Evolutionary conservation across 2,113 vertebrate species (phyloP), one percentile per base, ranked within the genome.

Genomic region (Rhinopomastus cyanomelas): DNA sequence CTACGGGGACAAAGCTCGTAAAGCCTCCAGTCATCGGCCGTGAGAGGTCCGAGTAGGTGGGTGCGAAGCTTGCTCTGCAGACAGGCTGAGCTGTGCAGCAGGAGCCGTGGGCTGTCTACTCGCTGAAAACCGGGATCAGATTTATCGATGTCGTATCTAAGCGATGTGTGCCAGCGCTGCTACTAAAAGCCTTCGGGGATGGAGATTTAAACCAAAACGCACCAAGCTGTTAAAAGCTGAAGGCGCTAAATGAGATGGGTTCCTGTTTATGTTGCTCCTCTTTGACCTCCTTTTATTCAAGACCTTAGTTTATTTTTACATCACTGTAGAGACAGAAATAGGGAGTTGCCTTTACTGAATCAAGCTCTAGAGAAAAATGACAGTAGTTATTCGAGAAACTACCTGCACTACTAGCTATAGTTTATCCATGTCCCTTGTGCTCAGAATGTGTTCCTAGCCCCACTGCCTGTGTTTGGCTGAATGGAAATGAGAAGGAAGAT

Each of bases 11-110:
- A 9, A 13, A 30, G 52, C 46, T 10, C 10, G 64, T 39, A 4
- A 11, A 3, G 9, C 39, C 39, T 2, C 0, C 7, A 21, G 20
- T 5, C 5, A 8, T 3, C 11, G 1, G 42, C 0, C 11, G 32
- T 9, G 11, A 6, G 27, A 16, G 39, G 4, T 5, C 10, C 25
- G 4, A 9, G 27, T 59, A 23, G 19, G 16, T 5, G 29, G 1
- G 4, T 5, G 39, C 42, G 3, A 11, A 61, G 2, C 57, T 3
- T 11, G 4, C 7, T 16, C 9, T 21, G 14, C 8, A 4, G 53
- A 27, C 42, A 5, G 49, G 17, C 12, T 51, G 44, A 2, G n/a
- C 39, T 65, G 62, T 52, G 2, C 23, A 2, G 2, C 5, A 1
- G 26, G 51, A n/a, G 6, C 39, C 29, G 2, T 1, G 2, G 0